phyloP scores from a whole-genome alignment of 2,888 invertebrate genomes.

The Ichneumon xanthorius region DNA sequence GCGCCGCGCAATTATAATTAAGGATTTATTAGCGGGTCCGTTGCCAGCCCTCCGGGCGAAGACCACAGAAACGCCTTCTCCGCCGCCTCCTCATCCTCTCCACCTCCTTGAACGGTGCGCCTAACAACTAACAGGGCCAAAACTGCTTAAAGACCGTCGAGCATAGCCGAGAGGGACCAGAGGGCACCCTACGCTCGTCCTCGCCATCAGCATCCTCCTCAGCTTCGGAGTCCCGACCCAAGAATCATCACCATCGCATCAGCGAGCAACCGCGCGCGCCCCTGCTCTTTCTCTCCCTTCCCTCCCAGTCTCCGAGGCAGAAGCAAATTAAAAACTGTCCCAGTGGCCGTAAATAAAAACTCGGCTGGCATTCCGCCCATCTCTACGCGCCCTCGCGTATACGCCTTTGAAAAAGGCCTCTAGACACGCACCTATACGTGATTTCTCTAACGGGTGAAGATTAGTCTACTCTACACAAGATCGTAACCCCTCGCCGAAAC shows the following conservation, averaged over 20 bases:
- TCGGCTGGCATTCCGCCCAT: constrained; percentile 82
- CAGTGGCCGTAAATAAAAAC: constrained; percentile 84
- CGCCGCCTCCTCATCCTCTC: constrained; percentile 71
- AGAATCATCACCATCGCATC: constrained; percentile 60
- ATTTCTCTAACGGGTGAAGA: constrained; percentile 80
- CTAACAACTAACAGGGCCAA: constrained; percentile 84
- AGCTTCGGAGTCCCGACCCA: constrained; percentile 45
- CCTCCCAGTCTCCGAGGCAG: constrained; percentile 77
- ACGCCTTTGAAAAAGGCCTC: constrained; percentile 79
- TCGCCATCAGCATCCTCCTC: constrained; percentile 64
- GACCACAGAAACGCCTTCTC: constrained; percentile 81
- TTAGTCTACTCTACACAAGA: constrained; percentile 6
- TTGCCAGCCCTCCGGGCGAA: constrained; percentile 76
- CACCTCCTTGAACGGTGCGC: constrained; percentile 76
- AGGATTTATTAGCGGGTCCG: constrained; percentile 83
- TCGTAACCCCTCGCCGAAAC: constrained; percentile 7
- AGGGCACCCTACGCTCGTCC: constrained; percentile 62
- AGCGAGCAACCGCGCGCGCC: constrained; percentile 66
- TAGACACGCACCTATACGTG: constrained; percentile 81
- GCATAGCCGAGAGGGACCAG: constrained; percentile 63
- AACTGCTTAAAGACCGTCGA: constrained; percentile 80
- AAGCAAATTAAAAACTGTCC: constrained; percentile 85
- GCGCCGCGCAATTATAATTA: constrained; percentile 85
- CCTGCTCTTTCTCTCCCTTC: constrained; percentile 64
- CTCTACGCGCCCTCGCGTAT: constrained; percentile 72